These are phyloP conservation scores for Actinia tenebrosa DNA, from an alignment of 64 coral and sea anemone genomes.

Conservation along the genomic window DNA sequence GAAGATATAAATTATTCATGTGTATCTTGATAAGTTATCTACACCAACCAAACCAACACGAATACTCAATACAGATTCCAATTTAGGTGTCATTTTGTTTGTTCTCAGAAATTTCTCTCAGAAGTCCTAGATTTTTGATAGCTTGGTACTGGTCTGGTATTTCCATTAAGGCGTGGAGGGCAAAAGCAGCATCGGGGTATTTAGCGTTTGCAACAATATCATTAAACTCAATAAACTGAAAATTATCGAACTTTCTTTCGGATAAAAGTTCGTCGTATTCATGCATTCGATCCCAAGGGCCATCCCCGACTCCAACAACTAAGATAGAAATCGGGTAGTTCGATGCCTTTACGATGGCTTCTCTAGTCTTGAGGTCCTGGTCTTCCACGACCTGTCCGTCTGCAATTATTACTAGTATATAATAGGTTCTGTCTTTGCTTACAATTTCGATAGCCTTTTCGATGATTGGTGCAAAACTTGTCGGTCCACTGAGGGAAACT, in stretches of 20 bases:
- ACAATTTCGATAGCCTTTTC: slow-evolving; percentile 91
- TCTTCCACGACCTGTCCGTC: slow-evolving; percentile 91
- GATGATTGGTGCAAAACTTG: slow-evolving; percentile 91
- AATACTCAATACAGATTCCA: neutral
- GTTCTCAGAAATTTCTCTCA: neutral
- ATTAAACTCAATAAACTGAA: slow-evolving; percentile 91
- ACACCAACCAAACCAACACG: neutral
- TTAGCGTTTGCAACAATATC: slow-evolving; percentile 49
- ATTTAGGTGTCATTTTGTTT: neutral
- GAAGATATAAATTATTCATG: neutral
- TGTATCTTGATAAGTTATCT: neutral
- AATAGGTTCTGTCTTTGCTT: slow-evolving; percentile 45
- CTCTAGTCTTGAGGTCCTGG: slow-evolving; percentile 67
- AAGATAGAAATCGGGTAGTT: slow-evolving; percentile 90
- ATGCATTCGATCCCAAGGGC: slow-evolving; percentile 94
- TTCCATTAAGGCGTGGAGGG: slow-evolving; percentile 90
- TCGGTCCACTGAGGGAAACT: slow-evolving; percentile 86
- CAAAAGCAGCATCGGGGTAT: slow-evolving; percentile 73
- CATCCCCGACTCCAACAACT: slow-evolving; percentile 94
- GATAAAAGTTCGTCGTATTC: slow-evolving; percentile 86
- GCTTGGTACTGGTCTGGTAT: slow-evolving; percentile 88
- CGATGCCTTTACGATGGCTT: slow-evolving; percentile 84
- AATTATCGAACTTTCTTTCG: slow-evolving; percentile 87
- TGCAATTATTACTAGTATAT: slow-evolving; percentile 89
- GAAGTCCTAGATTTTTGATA: slow-evolving; percentile 62